Base-by-base conservation (phyloP, 1,140 invertebrate species). In the Brachionus rubens region DNA sequence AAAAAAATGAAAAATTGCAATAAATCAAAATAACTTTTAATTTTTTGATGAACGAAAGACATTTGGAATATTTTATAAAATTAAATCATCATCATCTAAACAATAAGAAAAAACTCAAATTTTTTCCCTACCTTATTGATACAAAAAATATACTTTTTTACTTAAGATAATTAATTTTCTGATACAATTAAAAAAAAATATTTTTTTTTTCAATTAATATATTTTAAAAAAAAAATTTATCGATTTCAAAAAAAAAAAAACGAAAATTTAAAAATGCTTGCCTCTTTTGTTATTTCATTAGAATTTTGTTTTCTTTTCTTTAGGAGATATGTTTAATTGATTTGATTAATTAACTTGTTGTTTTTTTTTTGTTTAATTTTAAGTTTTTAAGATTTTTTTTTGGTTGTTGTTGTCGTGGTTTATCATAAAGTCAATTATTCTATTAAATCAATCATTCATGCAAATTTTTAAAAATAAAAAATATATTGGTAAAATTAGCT, bases 181-280 rank as follows among this genome's bases (percentile, higher is more conserved):
- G 36, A 59, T 33, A 59, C 36, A 59, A 59, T 59, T 59, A 59
- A 33, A 30, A 59, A 19, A 30, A 36, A n/a, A n/a, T n/a, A n/a
- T n/a, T n/a, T n/a, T n/a, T n/a, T n/a, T 7, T 59, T 59, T 59
- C 54, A 59, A 59, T 59, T 59, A 59, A 59, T 59, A 59, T 59
- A 26, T 36, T 59, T 54, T 59, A 33, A 5, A 59, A 59, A 33
- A 16, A 33, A 33, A 33, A 16, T 33, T 59, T 36, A 36, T 36
- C 33, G 9, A 36, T 36, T 36, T 36, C 33, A 5, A 59, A 59
- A 3, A 59, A 59, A 59, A 59, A 41, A 36, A 19, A n/a, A 1
- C 30, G n/a, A n/a, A n/a, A n/a, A 33, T n/a, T 19, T 2, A 33
- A 33, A 59, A 59, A 59, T 59, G 54, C 33, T 59, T 59, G 54